Percentiles rank a stretch among this genome's conserved stretches.
Conservation (phyloP, 2,888 invertebrate species). For the Macaria liturata region DNA sequence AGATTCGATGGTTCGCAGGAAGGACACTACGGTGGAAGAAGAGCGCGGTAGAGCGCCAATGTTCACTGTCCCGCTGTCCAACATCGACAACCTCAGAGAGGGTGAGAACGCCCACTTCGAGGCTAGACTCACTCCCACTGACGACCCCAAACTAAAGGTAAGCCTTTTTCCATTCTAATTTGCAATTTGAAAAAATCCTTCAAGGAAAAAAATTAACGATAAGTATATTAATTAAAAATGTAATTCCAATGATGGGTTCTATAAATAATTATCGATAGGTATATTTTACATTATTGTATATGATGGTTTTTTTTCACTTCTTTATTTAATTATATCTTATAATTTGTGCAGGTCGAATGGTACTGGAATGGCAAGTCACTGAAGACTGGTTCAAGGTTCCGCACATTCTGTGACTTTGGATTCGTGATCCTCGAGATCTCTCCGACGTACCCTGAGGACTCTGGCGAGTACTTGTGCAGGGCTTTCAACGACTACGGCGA, state of each 20-base stretch:
- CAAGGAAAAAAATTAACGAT: too few species aligned
- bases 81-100: conserved; percentile 93
- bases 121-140: conserved; percentile 93
- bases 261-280: too few species aligned
- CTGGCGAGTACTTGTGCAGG: conserved; percentile 95
- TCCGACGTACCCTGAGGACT: conserved; percentile 98
- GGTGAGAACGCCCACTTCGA: conserved; percentile 97
- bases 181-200: too few species aligned
- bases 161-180: neutral
- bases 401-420: conserved; percentile 98
- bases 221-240: too few species aligned
- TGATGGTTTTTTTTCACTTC: conserved; percentile 29
- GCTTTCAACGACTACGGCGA: conserved; percentile 95
- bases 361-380: conserved; percentile 96
- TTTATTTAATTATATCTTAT: too few species aligned
- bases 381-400: conserved; percentile 95
- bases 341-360: conserved; percentile 89
- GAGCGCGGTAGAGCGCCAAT: conserved; percentile 93
- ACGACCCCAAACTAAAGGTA: conserved; percentile 93
- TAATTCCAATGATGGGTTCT: too few species aligned
- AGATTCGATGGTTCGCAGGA: conserved; percentile 91
- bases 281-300: conserved; percentile 3
- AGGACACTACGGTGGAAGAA: conserved; percentile 88
- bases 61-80: conserved; percentile 94
- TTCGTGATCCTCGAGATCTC: conserved; percentile 98